These are phyloP conservation scores for Dicyrtoma fusca DNA, from an alignment of 2,888 invertebrate genomes.

Conservation along the genomic window DNA sequence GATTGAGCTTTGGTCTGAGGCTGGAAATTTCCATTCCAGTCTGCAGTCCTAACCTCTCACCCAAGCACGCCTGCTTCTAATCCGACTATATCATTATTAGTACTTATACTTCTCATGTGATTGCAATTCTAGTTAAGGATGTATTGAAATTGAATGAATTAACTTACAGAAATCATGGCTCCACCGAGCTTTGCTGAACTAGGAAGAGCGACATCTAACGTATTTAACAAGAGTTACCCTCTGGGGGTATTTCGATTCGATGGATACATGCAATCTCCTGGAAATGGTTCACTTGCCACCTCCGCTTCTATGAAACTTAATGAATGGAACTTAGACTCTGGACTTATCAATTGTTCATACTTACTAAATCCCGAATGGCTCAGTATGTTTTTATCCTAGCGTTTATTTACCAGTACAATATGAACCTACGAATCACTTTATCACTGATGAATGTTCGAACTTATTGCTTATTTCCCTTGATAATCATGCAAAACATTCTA, in stretches of 20 bases:
- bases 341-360: slow-evolving; percentile 5
- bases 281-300: neutral
- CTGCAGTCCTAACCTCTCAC: too few species aligned
- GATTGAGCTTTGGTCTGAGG: too few species aligned
- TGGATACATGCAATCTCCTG: neutral
- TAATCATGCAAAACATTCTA: neutral
- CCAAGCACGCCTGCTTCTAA: too few species aligned
- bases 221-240: slow-evolving; percentile 4
- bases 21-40: too few species aligned
- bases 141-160: too few species aligned
- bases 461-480: neutral
- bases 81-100: too few species aligned
- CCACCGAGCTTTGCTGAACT: neutral
- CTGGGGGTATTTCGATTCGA: neutral
- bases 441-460: too few species aligned
- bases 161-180: neutral
- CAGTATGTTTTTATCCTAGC: neutral
- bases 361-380: neutral
- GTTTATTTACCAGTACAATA: too few species aligned
- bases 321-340: slow-evolving; percentile 17
- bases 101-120: too few species aligned
- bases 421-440: too few species aligned
- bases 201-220: neutral
- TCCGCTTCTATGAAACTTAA: neutral
- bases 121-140: too few species aligned